These are phyloP conservation scores for Cordilura impudica DNA, from an alignment of 2,888 invertebrate genomes.

Conservation along the genomic window DNA sequence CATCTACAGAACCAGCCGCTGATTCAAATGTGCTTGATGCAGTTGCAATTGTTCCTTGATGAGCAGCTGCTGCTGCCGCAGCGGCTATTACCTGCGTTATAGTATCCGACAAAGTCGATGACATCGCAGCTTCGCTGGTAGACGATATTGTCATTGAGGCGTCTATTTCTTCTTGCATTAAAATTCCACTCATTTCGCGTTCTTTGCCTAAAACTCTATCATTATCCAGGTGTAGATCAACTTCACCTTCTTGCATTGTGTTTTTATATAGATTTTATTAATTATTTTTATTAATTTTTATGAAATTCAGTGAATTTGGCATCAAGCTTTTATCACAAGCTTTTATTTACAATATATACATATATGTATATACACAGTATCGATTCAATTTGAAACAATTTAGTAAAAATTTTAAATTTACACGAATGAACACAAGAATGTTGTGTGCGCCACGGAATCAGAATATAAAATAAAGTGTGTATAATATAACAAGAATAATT, in stretches of 20 bases:
- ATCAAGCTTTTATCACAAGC: too few species aligned
- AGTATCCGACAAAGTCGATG: slow-evolving; percentile 49
- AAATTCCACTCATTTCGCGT: slow-evolving; percentile 61
- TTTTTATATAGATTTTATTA: slow-evolving; percentile 57
- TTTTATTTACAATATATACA: too few species aligned
- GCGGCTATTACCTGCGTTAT: slow-evolving; percentile 43
- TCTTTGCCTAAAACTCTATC: slow-evolving; percentile 66
- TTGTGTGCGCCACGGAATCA: too few species aligned
- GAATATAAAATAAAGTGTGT: too few species aligned
- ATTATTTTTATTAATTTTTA: slow-evolving; percentile 35
- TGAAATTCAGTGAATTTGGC: slow-evolving; percentile 33
- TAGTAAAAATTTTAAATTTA: too few species aligned
- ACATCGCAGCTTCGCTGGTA: slow-evolving; percentile 53
- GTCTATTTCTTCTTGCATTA: slow-evolving; percentile 63
- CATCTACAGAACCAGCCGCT: slow-evolving; percentile 60
- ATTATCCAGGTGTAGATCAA: slow-evolving; percentile 44
- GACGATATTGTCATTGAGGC: slow-evolving; percentile 56
- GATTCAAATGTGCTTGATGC: slow-evolving; percentile 9
- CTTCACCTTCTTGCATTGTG: slow-evolving; percentile 69
- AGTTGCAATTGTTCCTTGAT: slow-evolving; percentile 15
- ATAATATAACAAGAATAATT: too few species aligned
- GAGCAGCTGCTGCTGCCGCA: slow-evolving; percentile 23
- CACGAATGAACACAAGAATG: too few species aligned
- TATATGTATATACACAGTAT: too few species aligned
- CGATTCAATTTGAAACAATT: too few species aligned